Percentiles rank a stretch among this genome's conserved stretches.
phyloP scores from a whole-genome alignment of 1,140 invertebrate genomes.

The Aricia agestis region DNA sequence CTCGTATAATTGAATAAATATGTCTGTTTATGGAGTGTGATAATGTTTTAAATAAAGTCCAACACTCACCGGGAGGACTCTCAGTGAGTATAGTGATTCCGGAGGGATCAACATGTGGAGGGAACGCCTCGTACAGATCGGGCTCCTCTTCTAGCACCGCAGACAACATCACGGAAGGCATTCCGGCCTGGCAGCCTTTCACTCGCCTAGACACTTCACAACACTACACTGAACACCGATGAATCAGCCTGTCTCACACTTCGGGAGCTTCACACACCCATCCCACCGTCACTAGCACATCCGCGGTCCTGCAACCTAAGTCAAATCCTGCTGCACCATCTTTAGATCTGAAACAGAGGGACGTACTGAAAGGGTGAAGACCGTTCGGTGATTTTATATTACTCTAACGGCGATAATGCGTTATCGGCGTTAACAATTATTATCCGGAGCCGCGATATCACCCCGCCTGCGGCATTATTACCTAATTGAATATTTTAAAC shows the following conservation, averaged over 20 bases:
- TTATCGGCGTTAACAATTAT: slow-evolving; percentile 43
- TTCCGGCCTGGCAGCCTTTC: slow-evolving; percentile 57
- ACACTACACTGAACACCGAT: slow-evolving; percentile 54
- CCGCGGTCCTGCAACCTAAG: slow-evolving; percentile 56
- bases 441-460: slow-evolving; percentile 37
- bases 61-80: slow-evolving; percentile 66
- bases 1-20: background rate
- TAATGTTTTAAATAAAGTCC: background rate
- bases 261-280: slow-evolving; percentile 57
- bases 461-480: slow-evolving; percentile 47
- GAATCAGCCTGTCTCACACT: slow-evolving; percentile 48
- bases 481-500: slow-evolving; percentile 69
- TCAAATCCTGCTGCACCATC: slow-evolving; percentile 77
- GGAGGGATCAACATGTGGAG: slow-evolving; percentile 83
- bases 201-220: slow-evolving; percentile 69
- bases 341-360: slow-evolving; percentile 68
- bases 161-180: slow-evolving; percentile 76
- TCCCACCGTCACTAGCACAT: slow-evolving; percentile 40
- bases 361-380: slow-evolving; percentile 44
- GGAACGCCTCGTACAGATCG: slow-evolving; percentile 83
- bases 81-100: slow-evolving; percentile 80
- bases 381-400: slow-evolving; percentile 38
- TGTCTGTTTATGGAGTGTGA: background rate
- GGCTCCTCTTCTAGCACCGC: slow-evolving; percentile 83
- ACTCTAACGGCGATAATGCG: slow-evolving; percentile 38